Percentiles rank a stretch among this genome's conserved stretches.
These are phyloP conservation scores for Scaptomyza montana DNA, from an alignment of 1,140 invertebrate genomes.

Conservation along the genomic window DNA sequence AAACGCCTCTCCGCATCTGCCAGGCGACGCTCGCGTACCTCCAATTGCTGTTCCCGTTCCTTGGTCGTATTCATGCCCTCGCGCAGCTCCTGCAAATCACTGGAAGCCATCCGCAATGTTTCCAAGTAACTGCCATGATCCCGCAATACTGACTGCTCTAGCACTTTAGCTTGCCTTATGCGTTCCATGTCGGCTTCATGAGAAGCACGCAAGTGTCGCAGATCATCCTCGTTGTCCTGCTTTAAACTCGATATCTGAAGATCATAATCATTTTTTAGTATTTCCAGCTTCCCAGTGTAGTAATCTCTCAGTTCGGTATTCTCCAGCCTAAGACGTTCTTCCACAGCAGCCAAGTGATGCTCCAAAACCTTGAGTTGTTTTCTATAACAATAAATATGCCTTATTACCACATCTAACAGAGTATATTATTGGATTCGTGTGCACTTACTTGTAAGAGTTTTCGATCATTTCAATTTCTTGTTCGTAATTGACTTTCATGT, in stretches of 20 bases:
- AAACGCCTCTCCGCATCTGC: constrained; percentile 78
- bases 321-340: constrained; percentile 83
- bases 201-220: constrained; percentile 80
- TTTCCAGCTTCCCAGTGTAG: constrained; percentile 77
- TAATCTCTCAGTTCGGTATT: constrained; percentile 69
- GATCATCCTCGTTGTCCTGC: constrained; percentile 81
- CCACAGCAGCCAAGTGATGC: constrained; percentile 81
- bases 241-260: constrained; percentile 79
- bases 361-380: constrained; percentile 84
- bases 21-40: constrained; percentile 82
- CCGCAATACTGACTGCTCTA: constrained; percentile 80
- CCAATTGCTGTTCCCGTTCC: constrained; percentile 79
- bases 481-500: constrained; percentile 81
- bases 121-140: constrained; percentile 83
- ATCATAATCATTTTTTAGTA: constrained; percentile 79
- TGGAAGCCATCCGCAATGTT: constrained; percentile 83
- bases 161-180: constrained; percentile 82
- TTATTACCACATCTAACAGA: too few relatives aligned
- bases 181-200: constrained; percentile 83
- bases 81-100: constrained; percentile 76
- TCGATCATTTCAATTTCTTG: constrained; percentile 85
- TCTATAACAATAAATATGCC: constrained; percentile 48
- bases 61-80: constrained; percentile 73
- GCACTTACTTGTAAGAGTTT: constrained; percentile 84
- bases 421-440: not conserved